These are phyloP conservation scores for Ichneumoninae sp. DNA, from an alignment of 2,888 invertebrate genomes.

Conservation along the genomic window DNA sequence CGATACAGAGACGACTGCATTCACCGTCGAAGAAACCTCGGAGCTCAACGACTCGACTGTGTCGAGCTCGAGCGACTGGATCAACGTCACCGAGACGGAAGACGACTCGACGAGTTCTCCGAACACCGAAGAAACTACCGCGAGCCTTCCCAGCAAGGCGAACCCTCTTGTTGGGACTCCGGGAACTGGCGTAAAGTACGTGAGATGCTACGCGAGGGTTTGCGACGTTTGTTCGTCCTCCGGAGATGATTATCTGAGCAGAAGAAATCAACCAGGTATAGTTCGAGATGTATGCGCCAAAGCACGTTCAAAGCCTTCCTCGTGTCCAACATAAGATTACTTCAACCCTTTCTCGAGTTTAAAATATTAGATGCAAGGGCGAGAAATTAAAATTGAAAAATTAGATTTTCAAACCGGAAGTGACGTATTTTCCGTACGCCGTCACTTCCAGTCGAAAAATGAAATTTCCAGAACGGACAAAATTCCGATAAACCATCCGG, in stretches of 20 bases:
- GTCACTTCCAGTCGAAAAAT: no score
- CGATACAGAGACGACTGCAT: slow-evolving; percentile 6
- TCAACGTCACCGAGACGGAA: slow-evolving; percentile 35
- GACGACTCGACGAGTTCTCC: slow-evolving; percentile 37
- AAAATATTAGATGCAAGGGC: no score
- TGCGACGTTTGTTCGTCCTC: slow-evolving; percentile 67
- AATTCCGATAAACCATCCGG: no score
- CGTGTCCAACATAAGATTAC: no score
- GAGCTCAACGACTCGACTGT: slow-evolving; percentile 11
- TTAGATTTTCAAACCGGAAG: no score
- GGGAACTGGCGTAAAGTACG: slow-evolving; percentile 42
- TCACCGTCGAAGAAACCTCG: neutral
- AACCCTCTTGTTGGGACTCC: slow-evolving; percentile 13
- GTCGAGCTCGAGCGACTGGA: slow-evolving; percentile 22
- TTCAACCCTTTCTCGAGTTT: no score
- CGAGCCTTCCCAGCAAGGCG: neutral
- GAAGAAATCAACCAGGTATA: slow-evolving; percentile 67
- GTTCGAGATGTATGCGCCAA: slow-evolving; percentile 14
- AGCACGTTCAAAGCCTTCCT: no score
- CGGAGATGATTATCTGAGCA: neutral
- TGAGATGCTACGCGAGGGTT: slow-evolving; percentile 74
- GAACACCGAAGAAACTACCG: slow-evolving; percentile 9
- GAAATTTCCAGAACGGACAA: no score
- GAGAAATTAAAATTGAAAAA: neutral
- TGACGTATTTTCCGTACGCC: no score